Conservation (phyloP, 2,113 vertebrate genomes). For the Nannospalax galili region DNA sequence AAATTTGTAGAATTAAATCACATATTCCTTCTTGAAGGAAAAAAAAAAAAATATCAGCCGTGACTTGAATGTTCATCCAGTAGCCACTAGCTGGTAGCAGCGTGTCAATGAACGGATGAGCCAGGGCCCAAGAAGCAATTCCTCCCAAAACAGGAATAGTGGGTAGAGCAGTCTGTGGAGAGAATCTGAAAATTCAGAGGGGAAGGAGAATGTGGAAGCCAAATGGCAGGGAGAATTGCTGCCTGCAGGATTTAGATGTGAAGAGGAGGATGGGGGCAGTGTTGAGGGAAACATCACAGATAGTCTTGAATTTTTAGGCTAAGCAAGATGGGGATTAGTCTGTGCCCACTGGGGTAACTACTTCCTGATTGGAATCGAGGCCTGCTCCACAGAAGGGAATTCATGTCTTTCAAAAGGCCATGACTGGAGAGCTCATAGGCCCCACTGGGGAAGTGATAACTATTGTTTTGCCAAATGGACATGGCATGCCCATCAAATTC, state of each 20-base stretch:
- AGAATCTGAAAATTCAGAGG: neutral
- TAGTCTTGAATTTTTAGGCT: conserved; percentile 9
- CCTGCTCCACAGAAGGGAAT: neutral
- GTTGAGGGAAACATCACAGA: neutral
- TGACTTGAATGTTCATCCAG: neutral
- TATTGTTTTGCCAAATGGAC: neutral
- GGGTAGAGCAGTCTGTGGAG: neutral
- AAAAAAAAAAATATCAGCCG: too few relatives aligned
- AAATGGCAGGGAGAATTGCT: neutral
- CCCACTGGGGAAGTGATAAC: neutral
- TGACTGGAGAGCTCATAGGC: neutral
- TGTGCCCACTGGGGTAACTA: neutral
- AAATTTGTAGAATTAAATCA: too few relatives aligned
- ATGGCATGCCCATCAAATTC: too few relatives aligned
- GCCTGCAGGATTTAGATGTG: neutral
- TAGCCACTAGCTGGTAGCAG: conserved; percentile 68
- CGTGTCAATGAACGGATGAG: neutral
- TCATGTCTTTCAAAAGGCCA: neutral
- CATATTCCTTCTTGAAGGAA: too few relatives aligned
- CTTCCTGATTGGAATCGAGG: neutral
- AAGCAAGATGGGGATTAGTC: neutral
- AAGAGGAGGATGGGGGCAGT: neutral
- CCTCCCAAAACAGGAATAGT: neutral
- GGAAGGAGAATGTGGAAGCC: neutral
- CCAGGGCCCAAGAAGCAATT: neutral